phyloP scores from a whole-genome alignment of 2,113 vertebrate genomes.

The Reinhardtius hippoglossoides region DNA sequence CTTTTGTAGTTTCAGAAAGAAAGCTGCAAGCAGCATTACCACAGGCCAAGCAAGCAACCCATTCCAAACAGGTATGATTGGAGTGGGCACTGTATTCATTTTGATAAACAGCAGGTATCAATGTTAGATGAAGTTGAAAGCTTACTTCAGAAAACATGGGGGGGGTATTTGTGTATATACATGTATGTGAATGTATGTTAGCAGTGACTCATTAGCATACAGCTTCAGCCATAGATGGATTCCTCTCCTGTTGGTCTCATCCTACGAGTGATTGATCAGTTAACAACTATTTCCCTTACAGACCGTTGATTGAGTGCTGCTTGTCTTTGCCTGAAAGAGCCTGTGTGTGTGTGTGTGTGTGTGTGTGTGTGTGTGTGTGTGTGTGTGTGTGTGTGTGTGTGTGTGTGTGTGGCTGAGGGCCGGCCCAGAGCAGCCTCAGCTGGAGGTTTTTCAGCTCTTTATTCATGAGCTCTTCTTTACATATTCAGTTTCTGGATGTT shows the following conservation, averaged over 20 bases:
- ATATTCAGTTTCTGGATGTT: conserved; percentile 82
- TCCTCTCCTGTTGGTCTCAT: conserved; percentile 51
- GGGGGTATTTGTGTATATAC: too few relatives aligned
- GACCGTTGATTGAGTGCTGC: conserved; percentile 71
- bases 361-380: conserved; percentile 43
- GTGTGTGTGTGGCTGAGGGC: conserved; percentile 49
- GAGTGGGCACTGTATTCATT: too few relatives aligned
- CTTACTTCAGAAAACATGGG: too few relatives aligned
- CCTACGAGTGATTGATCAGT: conserved; percentile 73
- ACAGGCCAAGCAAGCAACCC: too few relatives aligned
- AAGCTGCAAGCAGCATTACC: too few relatives aligned
- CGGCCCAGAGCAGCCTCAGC: conserved; percentile 73
- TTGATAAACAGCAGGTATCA: too few relatives aligned
- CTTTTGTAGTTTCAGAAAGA: too few relatives aligned
- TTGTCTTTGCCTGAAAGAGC: conserved; percentile 58
- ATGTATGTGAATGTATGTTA: conserved; percentile 10
- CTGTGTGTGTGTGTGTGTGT: conserved; percentile 38
- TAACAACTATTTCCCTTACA: conserved; percentile 72
- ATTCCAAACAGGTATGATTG: too few relatives aligned
- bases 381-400: conserved; percentile 46
- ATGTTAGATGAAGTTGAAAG: too few relatives aligned
- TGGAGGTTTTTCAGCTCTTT: conserved; percentile 79
- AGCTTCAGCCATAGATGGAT: conserved; percentile 61
- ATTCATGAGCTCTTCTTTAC: conserved; percentile 84
- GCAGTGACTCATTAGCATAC: conserved; percentile 39